phyloP scores from a whole-genome alignment of 2,888 invertebrate genomes.

The Sthenelais limicola region DNA sequence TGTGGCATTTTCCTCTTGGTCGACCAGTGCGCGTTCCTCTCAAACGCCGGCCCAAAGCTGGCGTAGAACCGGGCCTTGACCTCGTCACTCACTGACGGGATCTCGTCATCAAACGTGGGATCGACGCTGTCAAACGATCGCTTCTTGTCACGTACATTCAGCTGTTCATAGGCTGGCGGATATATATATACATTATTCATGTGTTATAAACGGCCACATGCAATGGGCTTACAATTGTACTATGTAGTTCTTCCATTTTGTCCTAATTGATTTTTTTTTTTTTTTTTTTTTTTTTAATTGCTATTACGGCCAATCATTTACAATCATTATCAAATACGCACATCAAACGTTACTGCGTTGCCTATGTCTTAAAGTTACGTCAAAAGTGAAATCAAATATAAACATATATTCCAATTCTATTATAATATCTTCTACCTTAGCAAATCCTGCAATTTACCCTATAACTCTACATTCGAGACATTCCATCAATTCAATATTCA shows the following conservation, averaged over 20 bases:
- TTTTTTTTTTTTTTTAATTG: too few species aligned
- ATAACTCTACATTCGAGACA: too few species aligned
- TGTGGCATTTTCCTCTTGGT: conserved; percentile 86
- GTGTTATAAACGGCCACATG: background rate
- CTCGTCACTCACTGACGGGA: conserved; percentile 81
- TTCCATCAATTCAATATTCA: too few species aligned
- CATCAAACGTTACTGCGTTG: too few species aligned
- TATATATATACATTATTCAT: background rate
- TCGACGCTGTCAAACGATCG: conserved; percentile 97
- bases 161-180: conserved; percentile 86
- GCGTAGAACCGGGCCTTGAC: conserved; percentile 85
- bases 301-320: too few species aligned
- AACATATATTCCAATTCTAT: too few species aligned
- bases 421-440: too few species aligned
- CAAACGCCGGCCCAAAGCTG: conserved; percentile 74
- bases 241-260: background rate
- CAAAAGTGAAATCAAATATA: too few species aligned
- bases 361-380: too few species aligned
- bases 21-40: conserved; percentile 83
- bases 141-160: conserved; percentile 85
- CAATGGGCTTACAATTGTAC: background rate
- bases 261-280: too few species aligned
- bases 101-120: conserved; percentile 90
- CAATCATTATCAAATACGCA: too few species aligned
- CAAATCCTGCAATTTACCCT: too few species aligned